A percentile compares a stretch with the other conserved stretches of the same genome.
phyloP scores from a whole-genome alignment of 2,113 vertebrate genomes.

The Pristiophorus japonicus region DNA sequence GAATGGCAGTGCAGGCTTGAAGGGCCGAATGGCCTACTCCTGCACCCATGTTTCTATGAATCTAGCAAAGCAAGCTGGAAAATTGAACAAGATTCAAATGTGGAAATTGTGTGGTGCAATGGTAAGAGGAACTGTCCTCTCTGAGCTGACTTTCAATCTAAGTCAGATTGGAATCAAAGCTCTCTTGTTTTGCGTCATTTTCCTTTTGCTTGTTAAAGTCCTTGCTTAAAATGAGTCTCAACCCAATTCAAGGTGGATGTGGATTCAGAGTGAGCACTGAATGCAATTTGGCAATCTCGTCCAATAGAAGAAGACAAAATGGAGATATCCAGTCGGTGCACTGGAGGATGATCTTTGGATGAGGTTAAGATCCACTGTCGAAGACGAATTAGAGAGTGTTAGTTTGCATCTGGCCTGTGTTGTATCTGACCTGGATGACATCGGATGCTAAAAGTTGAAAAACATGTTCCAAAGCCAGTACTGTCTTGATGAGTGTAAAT shows the following conservation, averaged over 20 bases:
- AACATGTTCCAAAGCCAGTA: neutral
- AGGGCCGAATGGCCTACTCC: no score
- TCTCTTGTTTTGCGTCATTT: neutral
- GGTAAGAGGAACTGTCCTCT: neutral
- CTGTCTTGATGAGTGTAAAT: neutral
- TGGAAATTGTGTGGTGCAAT: neutral
- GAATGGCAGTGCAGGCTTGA: no score
- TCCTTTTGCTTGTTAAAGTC: neutral
- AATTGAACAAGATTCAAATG: neutral
- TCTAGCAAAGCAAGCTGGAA: neutral
- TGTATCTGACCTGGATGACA: neutral
- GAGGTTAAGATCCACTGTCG: neutral
- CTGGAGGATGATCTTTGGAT: neutral
- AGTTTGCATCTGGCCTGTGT: neutral
- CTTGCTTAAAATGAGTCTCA: neutral
- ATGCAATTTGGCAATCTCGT: neutral
- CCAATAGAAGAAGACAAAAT: neutral
- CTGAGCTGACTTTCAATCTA: neutral
- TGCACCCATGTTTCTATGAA: no score
- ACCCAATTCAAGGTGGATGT: neutral
- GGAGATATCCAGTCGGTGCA: neutral
- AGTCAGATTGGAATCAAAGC: neutral
- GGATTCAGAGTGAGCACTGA: neutral
- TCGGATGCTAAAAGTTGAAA: neutral
- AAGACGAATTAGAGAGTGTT: neutral